phyloP scores from a whole-genome alignment of 2,113 vertebrate genomes.

The Cololabis saira region DNA sequence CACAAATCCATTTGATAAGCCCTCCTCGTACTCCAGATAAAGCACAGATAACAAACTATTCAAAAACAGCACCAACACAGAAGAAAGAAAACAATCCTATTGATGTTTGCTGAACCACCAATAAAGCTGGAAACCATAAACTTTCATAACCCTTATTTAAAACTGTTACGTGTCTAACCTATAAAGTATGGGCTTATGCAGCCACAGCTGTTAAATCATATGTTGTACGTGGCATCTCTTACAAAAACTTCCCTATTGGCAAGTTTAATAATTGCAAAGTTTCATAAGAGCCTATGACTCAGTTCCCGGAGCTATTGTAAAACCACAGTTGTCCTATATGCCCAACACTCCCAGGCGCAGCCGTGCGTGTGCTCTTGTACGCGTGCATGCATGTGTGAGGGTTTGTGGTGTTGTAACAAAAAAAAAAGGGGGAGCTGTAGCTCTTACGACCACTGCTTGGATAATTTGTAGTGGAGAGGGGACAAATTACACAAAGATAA shows the following conservation, averaged over 20 bases:
- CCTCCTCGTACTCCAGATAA: neutral
- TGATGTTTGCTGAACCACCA: neutral
- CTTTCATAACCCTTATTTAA: neutral
- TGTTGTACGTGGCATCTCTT: neutral
- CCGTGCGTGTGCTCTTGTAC: neutral
- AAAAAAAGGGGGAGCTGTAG: neutral
- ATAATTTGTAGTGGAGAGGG: neutral
- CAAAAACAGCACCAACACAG: neutral
- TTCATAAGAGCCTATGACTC: constrained; percentile 17
- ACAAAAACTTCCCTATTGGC: neutral
- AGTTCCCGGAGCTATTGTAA: neutral
- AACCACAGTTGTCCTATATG: neutral
- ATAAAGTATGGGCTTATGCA: neutral
- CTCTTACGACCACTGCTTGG: neutral
- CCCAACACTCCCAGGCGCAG: neutral
- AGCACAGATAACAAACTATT: neutral
- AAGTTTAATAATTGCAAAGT: constrained; percentile 20
- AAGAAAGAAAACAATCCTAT: neutral
- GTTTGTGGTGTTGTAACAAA: neutral
- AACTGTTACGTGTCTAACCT: neutral
- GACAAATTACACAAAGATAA: neutral
- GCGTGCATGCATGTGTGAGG: too few relatives aligned
- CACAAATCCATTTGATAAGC: neutral
- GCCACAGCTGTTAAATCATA: neutral
- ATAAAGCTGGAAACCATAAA: neutral